These are phyloP conservation scores for Rhineura floridana DNA, from an alignment of 2,113 vertebrate genomes.

Conservation along the genomic window DNA sequence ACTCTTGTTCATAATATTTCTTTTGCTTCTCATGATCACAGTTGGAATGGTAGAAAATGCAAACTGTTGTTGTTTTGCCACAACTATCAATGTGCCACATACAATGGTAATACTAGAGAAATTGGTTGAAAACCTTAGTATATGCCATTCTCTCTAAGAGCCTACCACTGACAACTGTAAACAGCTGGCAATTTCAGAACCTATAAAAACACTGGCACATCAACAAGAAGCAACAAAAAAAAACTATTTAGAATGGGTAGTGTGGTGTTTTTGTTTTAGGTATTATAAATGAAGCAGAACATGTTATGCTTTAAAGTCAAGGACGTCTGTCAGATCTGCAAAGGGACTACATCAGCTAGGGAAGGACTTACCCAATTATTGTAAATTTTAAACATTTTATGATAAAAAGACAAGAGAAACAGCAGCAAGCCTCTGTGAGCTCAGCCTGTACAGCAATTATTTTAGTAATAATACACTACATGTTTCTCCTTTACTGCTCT, in stretches of 20 bases:
- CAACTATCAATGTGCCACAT: neutral
- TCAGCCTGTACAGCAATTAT: constrained; percentile 67
- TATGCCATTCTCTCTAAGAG: constrained; percentile 19
- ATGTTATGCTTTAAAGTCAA: constrained; percentile 60
- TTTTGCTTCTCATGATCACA: constrained; percentile 30
- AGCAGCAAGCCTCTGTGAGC: constrained; percentile 61
- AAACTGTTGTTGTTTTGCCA: neutral
- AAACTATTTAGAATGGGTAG: constrained; percentile 28
- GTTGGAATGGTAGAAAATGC: constrained; percentile 4
- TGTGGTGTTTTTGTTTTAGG: constrained; percentile 22
- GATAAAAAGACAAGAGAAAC: constrained; percentile 59
- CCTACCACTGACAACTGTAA: constrained; percentile 20
- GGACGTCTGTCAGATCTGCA: constrained; percentile 45
- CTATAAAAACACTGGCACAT: constrained; percentile 58
- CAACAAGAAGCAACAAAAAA: constrained; percentile 31
- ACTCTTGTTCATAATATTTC: constrained; percentile 7
- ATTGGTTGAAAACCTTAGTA: constrained; percentile 46
- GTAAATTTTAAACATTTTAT: constrained; percentile 59
- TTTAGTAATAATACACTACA: constrained; percentile 58
- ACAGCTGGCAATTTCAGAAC: constrained; percentile 51
- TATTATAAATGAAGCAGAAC: constrained; percentile 52
- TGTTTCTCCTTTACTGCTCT: constrained; percentile 72
- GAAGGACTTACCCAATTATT: constrained; percentile 46
- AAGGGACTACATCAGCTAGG: constrained; percentile 43
- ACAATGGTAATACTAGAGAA: constrained; percentile 24